Conservation (phyloP, 1,140 invertebrate species). For the Habropoda laboriosa region DNA sequence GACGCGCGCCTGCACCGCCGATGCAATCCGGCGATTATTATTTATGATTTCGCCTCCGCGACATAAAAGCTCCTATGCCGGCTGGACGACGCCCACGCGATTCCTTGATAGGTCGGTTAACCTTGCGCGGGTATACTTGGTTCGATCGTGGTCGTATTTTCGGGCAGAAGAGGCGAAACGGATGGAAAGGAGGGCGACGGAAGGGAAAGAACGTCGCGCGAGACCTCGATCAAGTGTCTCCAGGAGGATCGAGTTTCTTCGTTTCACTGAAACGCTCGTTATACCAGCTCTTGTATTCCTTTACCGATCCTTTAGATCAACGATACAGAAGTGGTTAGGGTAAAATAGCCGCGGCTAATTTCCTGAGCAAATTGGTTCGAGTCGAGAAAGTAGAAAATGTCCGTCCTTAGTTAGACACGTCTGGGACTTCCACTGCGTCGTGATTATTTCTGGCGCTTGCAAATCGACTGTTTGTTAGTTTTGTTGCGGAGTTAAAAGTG, state of each 20-base stretch:
- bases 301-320: constrained; percentile 39
- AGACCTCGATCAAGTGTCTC: not conserved
- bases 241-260: not conserved
- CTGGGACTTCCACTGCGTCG: not conserved
- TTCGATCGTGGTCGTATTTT: constrained; percentile 4
- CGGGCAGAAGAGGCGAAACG: not conserved
- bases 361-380: constrained; percentile 43
- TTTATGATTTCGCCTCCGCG: constrained; percentile 73
- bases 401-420: constrained; percentile 33
- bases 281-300: not conserved
- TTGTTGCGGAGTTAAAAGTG: no score
- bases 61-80: constrained; percentile 68
- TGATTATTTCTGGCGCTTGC: not conserved
- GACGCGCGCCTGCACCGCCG: constrained; percentile 46
- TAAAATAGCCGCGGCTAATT: constrained; percentile 42
- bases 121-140: constrained; percentile 28
- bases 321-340: constrained; percentile 40
- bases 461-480: not conserved
- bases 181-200: not conserved
- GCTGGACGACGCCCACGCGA: constrained; percentile 66
- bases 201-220: not conserved
- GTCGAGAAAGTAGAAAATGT: constrained; percentile 43
- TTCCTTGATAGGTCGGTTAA: constrained; percentile 8
- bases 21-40: constrained; percentile 77
- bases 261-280: not conserved